phyloP scores from a whole-genome alignment of 2,888 invertebrate genomes.

The Drosophila macrospina region DNA sequence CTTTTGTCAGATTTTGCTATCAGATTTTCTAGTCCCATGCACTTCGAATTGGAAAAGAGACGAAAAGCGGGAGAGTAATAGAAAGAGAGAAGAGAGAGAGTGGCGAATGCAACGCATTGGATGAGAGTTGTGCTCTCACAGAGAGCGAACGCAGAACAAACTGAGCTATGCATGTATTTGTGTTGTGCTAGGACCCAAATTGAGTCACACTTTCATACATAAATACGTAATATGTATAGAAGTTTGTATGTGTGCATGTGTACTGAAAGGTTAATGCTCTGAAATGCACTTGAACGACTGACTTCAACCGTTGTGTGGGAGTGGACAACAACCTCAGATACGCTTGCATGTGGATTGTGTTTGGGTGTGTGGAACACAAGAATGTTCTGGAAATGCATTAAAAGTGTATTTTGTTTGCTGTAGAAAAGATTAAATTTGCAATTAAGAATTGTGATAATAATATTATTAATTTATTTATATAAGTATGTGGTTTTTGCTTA shows the following conservation, averaged over 20 bases:
- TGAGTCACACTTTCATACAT: constrained; percentile 28
- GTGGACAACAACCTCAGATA: constrained; percentile 26
- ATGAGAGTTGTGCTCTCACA: constrained; percentile 15
- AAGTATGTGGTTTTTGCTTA: constrained; percentile 13
- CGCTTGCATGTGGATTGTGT: background rate
- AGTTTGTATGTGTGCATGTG: constrained; percentile 9
- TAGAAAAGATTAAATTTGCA: background rate
- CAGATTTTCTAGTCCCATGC: constrained; percentile 66
- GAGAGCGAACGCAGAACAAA: constrained; percentile 9
- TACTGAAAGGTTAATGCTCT: constrained; percentile 79
- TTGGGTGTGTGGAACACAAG: constrained; percentile 16
- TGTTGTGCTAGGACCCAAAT: constrained; percentile 79
- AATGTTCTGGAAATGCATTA: constrained; percentile 40
- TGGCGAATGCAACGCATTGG: constrained; percentile 7
- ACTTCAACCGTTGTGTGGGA: constrained; percentile 61
- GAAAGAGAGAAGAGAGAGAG: constrained; percentile 23
- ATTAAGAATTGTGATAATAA: background rate
- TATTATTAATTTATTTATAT: constrained; percentile 1
- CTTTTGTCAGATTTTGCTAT: constrained; percentile 25
- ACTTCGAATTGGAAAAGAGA: constrained; percentile 71
- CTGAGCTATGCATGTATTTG: constrained; percentile 30
- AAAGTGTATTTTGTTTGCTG: constrained; percentile 6
- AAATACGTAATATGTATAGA: background rate
- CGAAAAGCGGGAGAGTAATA: constrained; percentile 6
- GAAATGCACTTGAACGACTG: constrained; percentile 84